Evolutionary conservation across 1,140 invertebrate genomes (phyloP).

Genomic region (Eueides isabella): DNA sequence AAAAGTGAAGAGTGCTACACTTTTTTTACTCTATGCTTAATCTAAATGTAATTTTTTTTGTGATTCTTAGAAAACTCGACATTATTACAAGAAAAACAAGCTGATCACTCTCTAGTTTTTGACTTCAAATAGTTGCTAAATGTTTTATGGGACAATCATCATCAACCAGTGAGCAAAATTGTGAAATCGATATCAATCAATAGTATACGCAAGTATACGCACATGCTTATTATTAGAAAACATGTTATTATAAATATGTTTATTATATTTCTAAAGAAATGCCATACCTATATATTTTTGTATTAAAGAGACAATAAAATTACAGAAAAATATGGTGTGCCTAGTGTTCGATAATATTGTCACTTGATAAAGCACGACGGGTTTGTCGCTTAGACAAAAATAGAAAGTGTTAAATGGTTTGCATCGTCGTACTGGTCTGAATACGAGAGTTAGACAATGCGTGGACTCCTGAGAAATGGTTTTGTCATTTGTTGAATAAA

Average conservation of each 20-base stretch:
- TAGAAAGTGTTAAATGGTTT: conserved; percentile 73
- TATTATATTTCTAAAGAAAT: background rate
- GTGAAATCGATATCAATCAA: too few species aligned
- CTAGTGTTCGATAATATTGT: conserved; percentile 47
- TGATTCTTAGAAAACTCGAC: too few species aligned
- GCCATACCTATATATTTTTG: background rate
- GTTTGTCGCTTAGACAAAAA: conserved; percentile 58
- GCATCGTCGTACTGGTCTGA: conserved; percentile 54
- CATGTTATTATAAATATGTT: background rate
- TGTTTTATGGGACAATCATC: too few species aligned
- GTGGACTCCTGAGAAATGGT: conserved; percentile 45
- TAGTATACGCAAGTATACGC: background rate
- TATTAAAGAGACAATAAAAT: background rate
- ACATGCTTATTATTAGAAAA: too few species aligned
- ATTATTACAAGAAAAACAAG: too few species aligned
- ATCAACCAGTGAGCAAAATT: too few species aligned
- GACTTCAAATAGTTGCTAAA: too few species aligned
- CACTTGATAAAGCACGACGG: conserved; percentile 51
- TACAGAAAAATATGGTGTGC: background rate
- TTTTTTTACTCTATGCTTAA: too few species aligned
- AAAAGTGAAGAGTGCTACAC: too few species aligned
- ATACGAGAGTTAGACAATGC: conserved; percentile 55
- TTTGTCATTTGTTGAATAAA: conserved; percentile 42
- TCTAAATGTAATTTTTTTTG: too few species aligned
- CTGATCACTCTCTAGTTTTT: too few species aligned